Evolutionary conservation across 2,888 invertebrate genomes (phyloP), one percentile per base, ranked within the genome.

Genomic region (Leucophora obtusa): DNA sequence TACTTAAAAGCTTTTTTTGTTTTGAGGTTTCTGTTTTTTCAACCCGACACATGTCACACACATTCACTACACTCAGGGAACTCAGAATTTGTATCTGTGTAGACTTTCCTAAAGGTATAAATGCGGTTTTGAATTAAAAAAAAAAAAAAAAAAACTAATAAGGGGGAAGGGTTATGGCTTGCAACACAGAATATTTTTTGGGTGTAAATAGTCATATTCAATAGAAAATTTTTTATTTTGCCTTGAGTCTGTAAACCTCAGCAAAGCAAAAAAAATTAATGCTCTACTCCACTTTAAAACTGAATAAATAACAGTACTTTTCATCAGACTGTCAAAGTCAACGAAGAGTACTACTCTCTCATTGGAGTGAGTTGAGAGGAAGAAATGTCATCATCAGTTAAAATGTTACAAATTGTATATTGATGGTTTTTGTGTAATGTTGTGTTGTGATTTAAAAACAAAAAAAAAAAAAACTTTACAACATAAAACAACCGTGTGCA

Each of bases 1-100:
- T 70, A 62, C 73, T 81, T 77, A 70, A 70, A 81, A 81, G 70
- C 81, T 77, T 77, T 66, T 65, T 77, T 77, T n/a, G n/a, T 66
- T 65, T 35, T 43, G 10, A 14, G 17, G 21, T 14, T 43, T 10
- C 15, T 38, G 17, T 38, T 21, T 43, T 70, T 71, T 54, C 28
- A 59, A 59, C 43, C 59, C 54, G 35, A 72, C 77, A 66, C 77
- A 78, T 72, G 66, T 78, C 77, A 78, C 66, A 60, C 47, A 60
- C 54, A 78, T 38, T 24, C 47, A 28, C 6, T 14, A 38, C 38
- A 38, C 14, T 47, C 43, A 10, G 6, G 7, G 5, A 76, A 56
- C 28, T 28, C 10, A 21, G 68, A 3, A 47, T 15, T 17, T 50
- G 24, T 59, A 38, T 59, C 33, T 59, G 17, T 59, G 28, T 6